These are phyloP conservation scores for Oryctes rhinoceros DNA, from an alignment of 1,140 invertebrate species.

Conservation along the genomic window DNA sequence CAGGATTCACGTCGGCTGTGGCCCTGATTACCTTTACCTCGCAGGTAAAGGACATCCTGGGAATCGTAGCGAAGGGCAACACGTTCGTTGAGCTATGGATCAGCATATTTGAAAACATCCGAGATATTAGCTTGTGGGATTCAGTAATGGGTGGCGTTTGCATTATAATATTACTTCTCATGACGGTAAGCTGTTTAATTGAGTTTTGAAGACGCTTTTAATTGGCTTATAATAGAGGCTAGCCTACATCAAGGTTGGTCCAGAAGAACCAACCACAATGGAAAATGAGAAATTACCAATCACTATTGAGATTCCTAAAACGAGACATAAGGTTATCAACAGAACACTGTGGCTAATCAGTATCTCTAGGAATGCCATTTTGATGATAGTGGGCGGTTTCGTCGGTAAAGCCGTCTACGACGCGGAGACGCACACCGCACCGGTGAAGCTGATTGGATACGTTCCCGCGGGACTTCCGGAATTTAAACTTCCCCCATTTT, in stretches of 20 bases:
- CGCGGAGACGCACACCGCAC: slow-evolving; percentile 61
- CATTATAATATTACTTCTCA: slow-evolving; percentile 73
- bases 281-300: slow-evolving; percentile 26
- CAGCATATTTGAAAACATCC: slow-evolving; percentile 70
- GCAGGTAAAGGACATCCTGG: slow-evolving; percentile 86
- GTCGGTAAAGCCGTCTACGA: slow-evolving; percentile 62
- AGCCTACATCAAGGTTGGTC: slow-evolving; percentile 42
- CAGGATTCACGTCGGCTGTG: slow-evolving; percentile 92
- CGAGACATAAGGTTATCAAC: slow-evolving; percentile 64
- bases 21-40: slow-evolving; percentile 91
- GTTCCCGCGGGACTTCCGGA: slow-evolving; percentile 76
- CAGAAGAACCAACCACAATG: slow-evolving; percentile 11
- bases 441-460: slow-evolving; percentile 72
- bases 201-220: background rate
- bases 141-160: slow-evolving; percentile 75
- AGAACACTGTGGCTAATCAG: slow-evolving; percentile 72
- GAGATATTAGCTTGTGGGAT: slow-evolving; percentile 71
- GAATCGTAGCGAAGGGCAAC: slow-evolving; percentile 76
- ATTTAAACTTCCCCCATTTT: slow-evolving; percentile 72
- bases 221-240: background rate
- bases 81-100: slow-evolving; percentile 79
- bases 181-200: slow-evolving; percentile 71
- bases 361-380: slow-evolving; percentile 79
- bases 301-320: slow-evolving; percentile 53
- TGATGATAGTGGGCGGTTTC: slow-evolving; percentile 76